Conservation (phyloP, 2,888 invertebrate species). For the Branchipolynoe longqiensis region DNA sequence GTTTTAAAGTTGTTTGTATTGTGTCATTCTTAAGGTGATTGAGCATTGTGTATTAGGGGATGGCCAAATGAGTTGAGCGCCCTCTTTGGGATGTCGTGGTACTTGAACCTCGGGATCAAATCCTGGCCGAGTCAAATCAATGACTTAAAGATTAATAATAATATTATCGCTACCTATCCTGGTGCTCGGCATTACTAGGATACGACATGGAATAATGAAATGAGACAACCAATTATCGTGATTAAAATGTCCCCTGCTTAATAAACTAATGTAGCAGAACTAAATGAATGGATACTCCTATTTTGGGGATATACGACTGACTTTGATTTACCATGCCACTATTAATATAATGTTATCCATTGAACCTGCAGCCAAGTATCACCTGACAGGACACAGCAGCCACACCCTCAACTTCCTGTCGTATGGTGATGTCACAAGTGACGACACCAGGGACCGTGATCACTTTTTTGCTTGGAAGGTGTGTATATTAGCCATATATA, state of each 20-base stretch:
- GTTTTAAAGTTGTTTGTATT: too few species aligned
- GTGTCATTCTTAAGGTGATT: too few species aligned
- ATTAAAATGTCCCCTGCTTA: not conserved
- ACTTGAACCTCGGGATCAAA: too few species aligned
- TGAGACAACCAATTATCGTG: not conserved
- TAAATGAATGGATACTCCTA: not conserved
- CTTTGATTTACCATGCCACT: not conserved
- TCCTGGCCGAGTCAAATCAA: too few species aligned
- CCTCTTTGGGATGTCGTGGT: too few species aligned
- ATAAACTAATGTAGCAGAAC: not conserved
- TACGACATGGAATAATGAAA: not conserved
- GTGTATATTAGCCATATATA: too few species aligned
- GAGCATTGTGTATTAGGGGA: too few species aligned
- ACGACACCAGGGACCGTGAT: conserved; percentile 84
- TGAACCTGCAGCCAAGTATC: conserved; percentile 87
- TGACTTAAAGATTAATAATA: too few species aligned
- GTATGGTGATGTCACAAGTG: conserved; percentile 85
- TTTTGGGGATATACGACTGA: too few species aligned
- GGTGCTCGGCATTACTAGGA: too few species aligned
- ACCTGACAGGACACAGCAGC: conserved; percentile 92
- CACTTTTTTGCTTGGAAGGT: conserved; percentile 96
- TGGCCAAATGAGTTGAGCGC: too few species aligned
- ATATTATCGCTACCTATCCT: too few species aligned
- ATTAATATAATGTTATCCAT: not conserved
- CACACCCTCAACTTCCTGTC: conserved; percentile 91